phyloP scores from a whole-genome alignment of 2,797 vertebrate genomes.

The Distichodus sexfasciatus region DNA sequence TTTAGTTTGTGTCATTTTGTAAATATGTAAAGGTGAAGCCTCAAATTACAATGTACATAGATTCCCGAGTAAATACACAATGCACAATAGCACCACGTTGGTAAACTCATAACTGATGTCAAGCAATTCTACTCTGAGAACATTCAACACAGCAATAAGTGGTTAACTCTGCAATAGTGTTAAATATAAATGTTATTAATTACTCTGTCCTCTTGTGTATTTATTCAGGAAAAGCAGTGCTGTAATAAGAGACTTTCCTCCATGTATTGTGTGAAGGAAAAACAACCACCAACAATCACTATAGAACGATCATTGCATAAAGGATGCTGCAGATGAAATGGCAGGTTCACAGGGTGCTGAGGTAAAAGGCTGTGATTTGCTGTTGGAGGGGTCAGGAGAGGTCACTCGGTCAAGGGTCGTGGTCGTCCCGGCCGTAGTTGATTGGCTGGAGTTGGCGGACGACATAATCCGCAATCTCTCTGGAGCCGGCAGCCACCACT shows the following conservation, averaged over 20 bases:
- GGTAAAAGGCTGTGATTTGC: conserved; percentile 47
- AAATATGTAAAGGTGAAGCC: conserved; percentile 10
- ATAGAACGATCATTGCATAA: conserved; percentile 9
- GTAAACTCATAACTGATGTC: background rate
- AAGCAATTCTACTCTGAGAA: no score
- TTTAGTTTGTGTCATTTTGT: background rate
- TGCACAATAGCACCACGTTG: background rate
- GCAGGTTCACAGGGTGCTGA: conserved; percentile 45
- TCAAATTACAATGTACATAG: conserved; percentile 1
- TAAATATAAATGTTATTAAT: no score
- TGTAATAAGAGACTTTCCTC: conserved; percentile 8
- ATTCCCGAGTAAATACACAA: conserved; percentile 27
- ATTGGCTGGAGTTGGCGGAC: conserved; percentile 82
- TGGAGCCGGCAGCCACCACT: conserved; percentile 79
- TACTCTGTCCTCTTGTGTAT: background rate
- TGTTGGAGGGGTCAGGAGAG: conserved; percentile 16
- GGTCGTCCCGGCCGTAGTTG: conserved; percentile 77
- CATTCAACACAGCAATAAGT: no score
- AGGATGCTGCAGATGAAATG: conserved; percentile 35
- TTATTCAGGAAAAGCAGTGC: conserved; percentile 17
- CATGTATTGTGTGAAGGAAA: background rate
- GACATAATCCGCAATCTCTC: conserved; percentile 77
- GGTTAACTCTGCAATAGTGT: no score
- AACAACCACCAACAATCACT: background rate
- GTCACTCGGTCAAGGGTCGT: conserved; percentile 45